Percentiles rank a stretch among this genome's conserved stretches.
These are phyloP conservation scores for Buathra laborator DNA, from an alignment of 2,888 invertebrate genomes.

Conservation along the genomic window DNA sequence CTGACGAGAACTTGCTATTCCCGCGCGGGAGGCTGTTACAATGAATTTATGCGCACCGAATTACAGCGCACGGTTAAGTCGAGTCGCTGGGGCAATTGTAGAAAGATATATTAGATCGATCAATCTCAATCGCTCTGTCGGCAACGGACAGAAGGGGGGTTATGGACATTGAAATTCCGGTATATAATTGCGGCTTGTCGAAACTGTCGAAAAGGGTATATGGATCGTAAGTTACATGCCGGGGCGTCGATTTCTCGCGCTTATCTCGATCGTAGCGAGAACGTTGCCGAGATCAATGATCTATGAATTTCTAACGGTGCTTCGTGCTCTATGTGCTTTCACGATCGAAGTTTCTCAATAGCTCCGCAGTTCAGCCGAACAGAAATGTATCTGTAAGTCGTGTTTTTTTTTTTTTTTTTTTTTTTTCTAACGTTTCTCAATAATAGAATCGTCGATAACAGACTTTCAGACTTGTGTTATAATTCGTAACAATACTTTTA, in stretches of 20 bases:
- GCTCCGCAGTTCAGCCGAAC: neutral
- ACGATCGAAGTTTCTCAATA: constrained; percentile 17
- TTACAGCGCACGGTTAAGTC: constrained; percentile 18
- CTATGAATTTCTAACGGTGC: constrained; percentile 43
- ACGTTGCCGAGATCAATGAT: constrained; percentile 31
- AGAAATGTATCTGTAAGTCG: neutral
- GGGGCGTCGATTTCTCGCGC: constrained; percentile 20
- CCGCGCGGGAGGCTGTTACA: neutral
- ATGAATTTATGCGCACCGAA: constrained; percentile 23
- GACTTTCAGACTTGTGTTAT: neutral
- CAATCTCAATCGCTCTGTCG: constrained; percentile 22
- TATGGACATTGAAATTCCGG: constrained; percentile 40
- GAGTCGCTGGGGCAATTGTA: constrained; percentile 11
- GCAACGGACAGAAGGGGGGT: neutral
- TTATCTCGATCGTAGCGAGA: constrained; percentile 28
- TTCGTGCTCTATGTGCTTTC: constrained; percentile 12
- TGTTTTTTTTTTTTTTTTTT: neutral
- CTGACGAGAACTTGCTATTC: neutral
- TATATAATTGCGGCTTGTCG: constrained; percentile 41
- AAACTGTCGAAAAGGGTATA: constrained; percentile 42
- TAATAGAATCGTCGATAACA: neutral
- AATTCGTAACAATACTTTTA: neutral
- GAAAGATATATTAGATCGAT: constrained; percentile 32
- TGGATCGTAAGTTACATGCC: neutral
- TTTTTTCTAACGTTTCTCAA: constrained; percentile 2